A percentile compares a stretch with the other conserved stretches of the same genome.
phyloP scores from a whole-genome alignment of 1,140 invertebrate genomes.

The Solen grandis region DNA sequence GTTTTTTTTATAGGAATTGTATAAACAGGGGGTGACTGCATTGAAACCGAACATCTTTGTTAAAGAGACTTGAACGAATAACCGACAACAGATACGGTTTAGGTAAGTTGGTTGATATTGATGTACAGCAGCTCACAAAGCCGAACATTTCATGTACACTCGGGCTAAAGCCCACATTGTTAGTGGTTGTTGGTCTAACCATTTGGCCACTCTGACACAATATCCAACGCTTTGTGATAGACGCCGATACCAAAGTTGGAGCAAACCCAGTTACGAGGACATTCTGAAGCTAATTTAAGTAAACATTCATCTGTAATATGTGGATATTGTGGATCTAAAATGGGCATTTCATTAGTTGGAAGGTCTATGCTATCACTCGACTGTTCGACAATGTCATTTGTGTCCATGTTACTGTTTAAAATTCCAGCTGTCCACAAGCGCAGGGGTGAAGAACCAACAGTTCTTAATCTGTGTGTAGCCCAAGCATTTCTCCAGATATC shows the following conservation, averaged over 20 bases:
- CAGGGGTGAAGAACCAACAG: conserved; percentile 38
- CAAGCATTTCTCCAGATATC: conserved; percentile 31
- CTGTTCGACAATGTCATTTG: not conserved
- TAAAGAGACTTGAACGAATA: too few relatives aligned
- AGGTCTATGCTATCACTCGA: not conserved
- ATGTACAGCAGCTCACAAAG: too few relatives aligned
- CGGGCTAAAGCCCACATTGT: too few relatives aligned
- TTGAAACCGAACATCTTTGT: too few relatives aligned
- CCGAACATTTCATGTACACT: too few relatives aligned
- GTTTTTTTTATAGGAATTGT: too few relatives aligned
- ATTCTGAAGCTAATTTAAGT: not conserved
- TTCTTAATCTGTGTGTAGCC: conserved; percentile 46
- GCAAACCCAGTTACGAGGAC: conserved; percentile 3
- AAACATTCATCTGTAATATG: conserved; percentile 8
- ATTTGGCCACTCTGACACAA: conserved; percentile 4
- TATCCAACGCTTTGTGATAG: conserved; percentile 12
- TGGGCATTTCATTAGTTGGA: not conserved
- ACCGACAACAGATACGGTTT: too few relatives aligned
- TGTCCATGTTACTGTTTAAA: conserved; percentile 7
- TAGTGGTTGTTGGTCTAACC: too few relatives aligned
- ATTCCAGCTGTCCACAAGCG: conserved; percentile 39
- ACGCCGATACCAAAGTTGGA: conserved; percentile 18
- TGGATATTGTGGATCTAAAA: not conserved
- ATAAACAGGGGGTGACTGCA: too few relatives aligned
- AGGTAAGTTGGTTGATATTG: too few relatives aligned